Evolutionary conservation across 2,113 vertebrate genomes (phyloP), one percentile per base, ranked within the genome.

Genomic region (Hiodon alosoides): DNA sequence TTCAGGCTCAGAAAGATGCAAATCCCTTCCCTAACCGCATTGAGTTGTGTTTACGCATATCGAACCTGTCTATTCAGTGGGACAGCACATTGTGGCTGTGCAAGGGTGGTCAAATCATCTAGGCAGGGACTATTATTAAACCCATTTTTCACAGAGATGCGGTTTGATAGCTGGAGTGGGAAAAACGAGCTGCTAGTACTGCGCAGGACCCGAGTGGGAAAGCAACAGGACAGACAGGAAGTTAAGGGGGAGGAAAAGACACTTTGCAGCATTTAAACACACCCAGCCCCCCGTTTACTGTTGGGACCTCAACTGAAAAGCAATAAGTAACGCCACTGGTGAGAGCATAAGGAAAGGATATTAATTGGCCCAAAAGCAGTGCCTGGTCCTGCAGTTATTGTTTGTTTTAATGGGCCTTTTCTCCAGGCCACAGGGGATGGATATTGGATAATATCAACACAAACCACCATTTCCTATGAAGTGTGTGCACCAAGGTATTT

Each of bases 231-330:
- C 48, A 46, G 58, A 51, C 10, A 62, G 67, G 17, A 84, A 31
- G 31, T 31, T 31, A 31, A 31, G 31, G 75, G 67, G 73, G 81
- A 78, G 79, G 78, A 77, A 83, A 77, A 16, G 75, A 76, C 82
- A 31, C 31, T 31, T 31, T 79, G 83, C 81, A 83, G 84, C 76
- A 72, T 78, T 58, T 81, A 81, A 75, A 67, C 53, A 68, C 9
- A 80, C 85, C 84, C 82, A 85, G 80, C 82, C 84, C 13, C 78
- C 71, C 78, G 82, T 83, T 64, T 74, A 84, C 85, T 84, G 82
- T 79, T 86, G 87, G 86, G 85, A 88, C 7, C 80, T 81, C 79
- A 77, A 80, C 83, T 79, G 85, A 81, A 83, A 86, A 85, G 82
- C 86, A 87, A 89, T 89, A 87, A 87, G 83, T 64, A 54, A 71